Evolutionary conservation across 2,888 invertebrate species (phyloP).

Genomic region (Meteorus colon): DNA sequence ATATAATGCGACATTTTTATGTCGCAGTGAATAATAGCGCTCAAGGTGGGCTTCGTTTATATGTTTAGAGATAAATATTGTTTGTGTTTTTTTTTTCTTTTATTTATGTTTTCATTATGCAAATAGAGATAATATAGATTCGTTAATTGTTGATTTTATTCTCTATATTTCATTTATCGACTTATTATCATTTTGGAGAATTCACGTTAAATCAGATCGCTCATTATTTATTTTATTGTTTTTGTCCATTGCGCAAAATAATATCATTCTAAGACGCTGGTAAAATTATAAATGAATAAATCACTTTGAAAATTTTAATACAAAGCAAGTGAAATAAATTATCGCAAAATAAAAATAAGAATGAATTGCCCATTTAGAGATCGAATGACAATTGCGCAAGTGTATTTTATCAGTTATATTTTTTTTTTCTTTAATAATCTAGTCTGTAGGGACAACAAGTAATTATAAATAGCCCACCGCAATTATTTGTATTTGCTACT

Average conservation of each 20-base stretch:
- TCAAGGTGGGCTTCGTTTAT: constrained; percentile 31
- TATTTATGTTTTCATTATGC: background rate
- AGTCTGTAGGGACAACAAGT: constrained; percentile 33
- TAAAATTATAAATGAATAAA: constrained; percentile 18
- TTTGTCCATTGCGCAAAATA: background rate
- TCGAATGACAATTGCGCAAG: constrained; percentile 40
- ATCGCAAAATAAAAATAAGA: constrained; percentile 45
- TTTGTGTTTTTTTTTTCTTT: background rate
- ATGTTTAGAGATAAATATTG: constrained; percentile 11
- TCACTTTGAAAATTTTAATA: constrained; percentile 32
- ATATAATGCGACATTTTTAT: constrained; percentile 4
- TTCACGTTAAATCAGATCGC: constrained; percentile 29
- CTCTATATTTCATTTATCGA: background rate
- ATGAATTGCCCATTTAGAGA: constrained; percentile 43
- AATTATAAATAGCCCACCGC: constrained; percentile 42
- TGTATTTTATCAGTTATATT: constrained; percentile 19
- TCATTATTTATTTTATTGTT: background rate
- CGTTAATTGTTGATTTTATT: constrained; percentile 23
- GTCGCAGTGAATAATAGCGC: constrained; percentile 18
- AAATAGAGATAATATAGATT: constrained; percentile 25
- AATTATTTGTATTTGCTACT: constrained; percentile 35
- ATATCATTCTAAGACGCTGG: background rate
- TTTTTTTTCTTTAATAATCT: constrained; percentile 29
- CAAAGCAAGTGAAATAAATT: constrained; percentile 34
- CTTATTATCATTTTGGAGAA: constrained; percentile 22